Base-by-base conservation (phyloP, 2,797 vertebrate species). In the Ceryle rudis region DNA sequence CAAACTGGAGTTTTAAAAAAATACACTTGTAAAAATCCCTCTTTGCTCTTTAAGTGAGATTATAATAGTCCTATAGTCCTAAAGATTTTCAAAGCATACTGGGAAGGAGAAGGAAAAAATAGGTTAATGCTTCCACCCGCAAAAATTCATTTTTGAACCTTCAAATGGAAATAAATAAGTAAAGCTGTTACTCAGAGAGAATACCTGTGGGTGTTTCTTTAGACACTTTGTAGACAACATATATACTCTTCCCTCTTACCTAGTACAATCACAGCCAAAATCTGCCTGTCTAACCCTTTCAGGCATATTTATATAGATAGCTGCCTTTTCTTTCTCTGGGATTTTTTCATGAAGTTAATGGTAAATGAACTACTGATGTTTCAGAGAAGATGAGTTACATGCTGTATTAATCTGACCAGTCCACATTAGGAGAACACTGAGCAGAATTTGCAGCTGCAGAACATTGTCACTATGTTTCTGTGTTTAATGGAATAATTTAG, bases 401-500 rank as follows among this genome's bases (percentile, higher is more conserved):
- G 82, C 69, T 73, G 29, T 86, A 89, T 87, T 90, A 69, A 77
- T 94, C 80, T 88, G 79, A 33, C 92, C 89, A 89, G 89, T 86
- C 46, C 39, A 74, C 65, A 35, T 83, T 92, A 86, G 54, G 39
- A 87, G 70, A 91, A 28, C 22, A 39, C 33, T 11, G 7, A 85
- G 52, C 31, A 93, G 87, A 94, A 96, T 93, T 93, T 96, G 90
- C 71, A 89, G 73, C 85, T 92, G 44, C 78, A 58, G 72, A 81
- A 49, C 51, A 71, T 44, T 88, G 77, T 84, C 79, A 86, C 70
- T 51, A 20, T 91, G 80, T 91, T 81, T 62, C 61, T 73, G 77
- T 79, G 81, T 81, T 95, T 90, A 95, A 96, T 90, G 87, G 89
- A 96, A 94, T 97, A 93, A 94, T 91, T 89, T 96, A 90, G 61